Evolutionary conservation across 2,797 vertebrate species (phyloP).

Genomic region (Catamblyrhynchus diadema): DNA sequence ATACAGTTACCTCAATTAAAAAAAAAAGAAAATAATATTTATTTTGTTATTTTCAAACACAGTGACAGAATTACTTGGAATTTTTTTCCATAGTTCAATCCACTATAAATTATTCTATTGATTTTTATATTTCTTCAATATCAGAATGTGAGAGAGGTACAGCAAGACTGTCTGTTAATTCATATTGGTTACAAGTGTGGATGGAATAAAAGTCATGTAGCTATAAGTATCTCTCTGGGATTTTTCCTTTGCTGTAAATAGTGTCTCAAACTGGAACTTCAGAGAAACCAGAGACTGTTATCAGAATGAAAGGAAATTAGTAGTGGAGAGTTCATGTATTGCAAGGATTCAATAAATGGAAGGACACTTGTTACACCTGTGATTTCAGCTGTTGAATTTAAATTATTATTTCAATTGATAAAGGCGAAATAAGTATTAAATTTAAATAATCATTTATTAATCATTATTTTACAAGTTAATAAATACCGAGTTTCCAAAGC

Average conservation of each 20-base stretch:
- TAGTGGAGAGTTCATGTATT: background rate
- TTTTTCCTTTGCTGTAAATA: slow-evolving; percentile 5
- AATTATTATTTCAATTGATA: background rate
- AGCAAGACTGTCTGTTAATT: background rate
- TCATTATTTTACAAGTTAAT: background rate
- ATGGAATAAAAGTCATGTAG: background rate
- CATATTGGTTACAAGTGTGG: background rate
- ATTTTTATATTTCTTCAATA: background rate
- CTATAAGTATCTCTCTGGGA: background rate
- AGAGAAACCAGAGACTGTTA: slow-evolving; percentile 2
- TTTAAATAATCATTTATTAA: background rate
- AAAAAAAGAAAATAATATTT: accelerated
- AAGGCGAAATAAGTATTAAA: background rate
- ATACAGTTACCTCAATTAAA: background rate
- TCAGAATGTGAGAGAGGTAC: background rate
- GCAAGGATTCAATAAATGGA: slow-evolving; percentile 16
- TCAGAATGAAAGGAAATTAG: slow-evolving; percentile 46
- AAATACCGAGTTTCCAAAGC: slow-evolving; percentile 35
- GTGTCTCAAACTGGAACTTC: background rate
- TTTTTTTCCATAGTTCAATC: background rate
- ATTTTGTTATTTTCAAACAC: background rate
- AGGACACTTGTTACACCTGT: slow-evolving; percentile 36
- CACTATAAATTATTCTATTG: background rate
- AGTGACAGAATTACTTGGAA: background rate
- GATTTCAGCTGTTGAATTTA: slow-evolving; percentile 3